Evolutionary conservation across 2,888 invertebrate genomes (phyloP).

Genomic region (Melanostoma mellinum): DNA sequence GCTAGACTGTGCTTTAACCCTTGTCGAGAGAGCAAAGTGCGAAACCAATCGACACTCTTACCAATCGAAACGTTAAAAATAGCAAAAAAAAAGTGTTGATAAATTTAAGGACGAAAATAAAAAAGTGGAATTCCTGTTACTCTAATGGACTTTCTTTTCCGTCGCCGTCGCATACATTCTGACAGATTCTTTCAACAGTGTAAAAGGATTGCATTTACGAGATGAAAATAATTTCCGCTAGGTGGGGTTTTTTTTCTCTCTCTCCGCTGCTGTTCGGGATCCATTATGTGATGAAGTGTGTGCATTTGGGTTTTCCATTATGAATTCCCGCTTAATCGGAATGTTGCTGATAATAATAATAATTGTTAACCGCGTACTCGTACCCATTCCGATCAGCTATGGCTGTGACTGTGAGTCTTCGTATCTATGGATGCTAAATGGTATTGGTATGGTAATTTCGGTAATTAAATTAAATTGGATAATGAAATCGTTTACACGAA

Average conservation of each 20-base stretch:
- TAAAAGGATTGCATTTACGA: conserved; percentile 48
- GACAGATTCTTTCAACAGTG: conserved; percentile 40
- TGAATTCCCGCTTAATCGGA: conserved; percentile 9
- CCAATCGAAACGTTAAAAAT: conserved; percentile 42
- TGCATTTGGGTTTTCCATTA: conserved; percentile 12
- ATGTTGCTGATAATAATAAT: conserved; percentile 2
- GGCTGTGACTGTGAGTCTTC: background rate
- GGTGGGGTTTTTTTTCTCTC: background rate
- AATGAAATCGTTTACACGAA: conserved; percentile 44
- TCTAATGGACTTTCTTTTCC: conserved; percentile 68
- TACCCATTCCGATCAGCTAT: conserved; percentile 14
- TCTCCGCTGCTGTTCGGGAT: background rate
- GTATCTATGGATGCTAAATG: conserved; percentile 16
- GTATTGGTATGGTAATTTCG: conserved; percentile 60
- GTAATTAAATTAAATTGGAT: conserved; percentile 66
- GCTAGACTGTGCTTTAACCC: conserved; percentile 22
- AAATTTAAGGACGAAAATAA: conserved; percentile 40
- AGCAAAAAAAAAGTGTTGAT: conserved; percentile 26
- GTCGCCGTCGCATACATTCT: conserved; percentile 27
- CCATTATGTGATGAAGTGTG: conserved; percentile 40
- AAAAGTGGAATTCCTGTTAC: conserved; percentile 53
- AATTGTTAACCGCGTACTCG: background rate
- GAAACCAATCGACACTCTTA: conserved; percentile 56
- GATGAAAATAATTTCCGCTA: conserved; percentile 65
- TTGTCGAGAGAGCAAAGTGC: conserved; percentile 45